These are phyloP conservation scores for Aspidiotus rigidus DNA, from an alignment of 2,888 invertebrate genomes.

Conservation along the genomic window DNA sequence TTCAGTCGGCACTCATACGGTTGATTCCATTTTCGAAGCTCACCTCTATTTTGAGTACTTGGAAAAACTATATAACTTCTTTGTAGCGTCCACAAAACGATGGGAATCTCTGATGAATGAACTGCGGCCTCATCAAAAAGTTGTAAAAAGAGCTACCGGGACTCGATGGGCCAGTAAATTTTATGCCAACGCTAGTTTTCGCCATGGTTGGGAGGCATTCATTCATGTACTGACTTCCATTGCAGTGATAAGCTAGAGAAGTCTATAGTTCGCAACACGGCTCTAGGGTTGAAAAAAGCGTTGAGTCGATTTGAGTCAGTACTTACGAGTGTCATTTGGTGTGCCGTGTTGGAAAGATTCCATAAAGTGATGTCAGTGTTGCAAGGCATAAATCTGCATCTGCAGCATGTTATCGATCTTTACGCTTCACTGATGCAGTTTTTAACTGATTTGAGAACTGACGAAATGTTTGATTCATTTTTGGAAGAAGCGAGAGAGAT, in stretches of 20 bases:
- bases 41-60: neutral
- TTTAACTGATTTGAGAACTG: neutral
- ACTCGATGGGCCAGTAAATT: too few relatives aligned
- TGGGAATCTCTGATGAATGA: too few relatives aligned
- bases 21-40: neutral
- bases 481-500: neutral
- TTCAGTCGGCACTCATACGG: conserved; percentile 2
- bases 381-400: neutral
- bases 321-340: neutral
- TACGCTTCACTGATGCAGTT: neutral
- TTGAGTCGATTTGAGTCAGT: conserved; percentile 1
- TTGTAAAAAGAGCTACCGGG: too few relatives aligned
- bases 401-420: neutral
- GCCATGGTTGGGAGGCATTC: too few relatives aligned
- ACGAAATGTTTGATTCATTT: neutral
- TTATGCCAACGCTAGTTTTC: too few relatives aligned
- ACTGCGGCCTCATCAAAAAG: too few relatives aligned
- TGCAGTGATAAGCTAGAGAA: too few relatives aligned
- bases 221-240: too few relatives aligned
- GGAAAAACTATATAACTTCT: conserved; percentile 5
- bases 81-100: neutral
- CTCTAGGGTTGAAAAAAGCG: neutral
- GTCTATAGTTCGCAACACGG: too few relatives aligned
- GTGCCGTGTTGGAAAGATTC: neutral
- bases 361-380: neutral